A percentile compares a stretch with the other conserved stretches of the same genome.
Conservation (phyloP, 2,113 vertebrate species). For the Chamaetylas fuelleborni region DNA sequence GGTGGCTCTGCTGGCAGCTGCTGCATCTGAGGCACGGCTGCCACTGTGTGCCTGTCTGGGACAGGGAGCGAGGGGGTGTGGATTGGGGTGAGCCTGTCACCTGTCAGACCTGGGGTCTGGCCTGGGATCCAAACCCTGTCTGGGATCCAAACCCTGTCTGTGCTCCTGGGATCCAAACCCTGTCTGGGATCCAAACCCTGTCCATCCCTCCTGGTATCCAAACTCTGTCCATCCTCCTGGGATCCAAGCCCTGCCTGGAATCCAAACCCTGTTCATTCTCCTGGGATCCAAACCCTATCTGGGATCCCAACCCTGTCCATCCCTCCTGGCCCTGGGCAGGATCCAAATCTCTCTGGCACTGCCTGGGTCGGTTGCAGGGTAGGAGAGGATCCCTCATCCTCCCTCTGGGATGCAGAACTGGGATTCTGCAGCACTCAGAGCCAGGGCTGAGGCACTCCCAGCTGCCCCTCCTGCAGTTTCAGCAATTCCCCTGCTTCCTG, state of each 20-base stretch:
- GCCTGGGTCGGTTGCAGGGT: background rate
- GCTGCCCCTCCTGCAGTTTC: background rate
- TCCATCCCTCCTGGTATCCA: too few relatives aligned
- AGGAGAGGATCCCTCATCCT: background rate
- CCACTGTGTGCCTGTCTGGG: background rate
- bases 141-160: too few relatives aligned
- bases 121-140: too few relatives aligned
- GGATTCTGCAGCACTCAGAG: background rate
- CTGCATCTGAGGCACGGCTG: background rate
- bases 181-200: too few relatives aligned
- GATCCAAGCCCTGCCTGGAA: background rate
- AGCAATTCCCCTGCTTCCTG: background rate
- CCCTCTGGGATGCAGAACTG: background rate
- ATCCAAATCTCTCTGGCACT: rapidly evolving
- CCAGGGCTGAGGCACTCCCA: background rate
- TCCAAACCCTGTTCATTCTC: too few relatives aligned
- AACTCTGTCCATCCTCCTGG: too few relatives aligned
- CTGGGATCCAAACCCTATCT: too few relatives aligned
- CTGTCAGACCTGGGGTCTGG: background rate
- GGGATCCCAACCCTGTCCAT: background rate
- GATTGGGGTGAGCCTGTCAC: background rate
- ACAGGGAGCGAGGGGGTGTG: rapidly evolving
- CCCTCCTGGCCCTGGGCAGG: background rate
- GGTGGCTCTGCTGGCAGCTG: background rate
- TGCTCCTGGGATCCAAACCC: too few relatives aligned